Percentiles rank a stretch among this genome's conserved stretches.
Evolutionary conservation across 2,113 vertebrate species (phyloP).

Genomic region (Pseudonaja textilis): DNA sequence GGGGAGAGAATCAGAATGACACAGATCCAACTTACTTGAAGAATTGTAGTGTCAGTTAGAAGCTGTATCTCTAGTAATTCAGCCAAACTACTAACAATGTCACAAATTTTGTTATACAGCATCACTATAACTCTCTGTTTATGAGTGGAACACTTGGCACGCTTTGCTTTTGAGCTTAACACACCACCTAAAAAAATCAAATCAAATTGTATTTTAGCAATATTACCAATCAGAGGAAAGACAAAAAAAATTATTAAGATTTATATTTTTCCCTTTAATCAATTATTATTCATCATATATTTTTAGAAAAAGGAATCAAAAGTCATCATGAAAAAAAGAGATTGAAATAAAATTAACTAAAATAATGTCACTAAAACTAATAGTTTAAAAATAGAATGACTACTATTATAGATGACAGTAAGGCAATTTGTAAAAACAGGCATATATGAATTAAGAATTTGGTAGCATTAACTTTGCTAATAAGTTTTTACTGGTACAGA

Average conservation of each 20-base stretch:
- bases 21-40: conserved; percentile 79
- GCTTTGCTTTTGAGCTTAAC: conserved; percentile 94
- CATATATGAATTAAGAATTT: not conserved
- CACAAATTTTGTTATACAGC: conserved; percentile 98
- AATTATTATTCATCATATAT: not conserved
- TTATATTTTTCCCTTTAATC: not conserved
- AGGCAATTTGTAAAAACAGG: not conserved
- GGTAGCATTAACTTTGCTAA: not conserved
- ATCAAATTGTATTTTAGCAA: conserved; percentile 18
- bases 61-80: conserved; percentile 96
- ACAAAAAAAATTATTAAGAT: not conserved
- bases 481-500: not conserved
- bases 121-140: conserved; percentile 97
- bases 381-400: not conserved
- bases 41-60: conserved; percentile 96
- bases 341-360: not conserved
- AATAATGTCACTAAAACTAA: not conserved
- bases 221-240: not conserved
- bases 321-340: not conserved
- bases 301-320: not conserved
- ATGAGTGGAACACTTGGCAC: conserved; percentile 95
- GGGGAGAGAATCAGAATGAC: conserved; percentile 13
- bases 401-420: not conserved
- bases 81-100: conserved; percentile 93
- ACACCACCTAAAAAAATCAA: conserved; percentile 77